Base-by-base conservation (phyloP, 2,888 invertebrate genomes). In the Nomada lathburiana region DNA sequence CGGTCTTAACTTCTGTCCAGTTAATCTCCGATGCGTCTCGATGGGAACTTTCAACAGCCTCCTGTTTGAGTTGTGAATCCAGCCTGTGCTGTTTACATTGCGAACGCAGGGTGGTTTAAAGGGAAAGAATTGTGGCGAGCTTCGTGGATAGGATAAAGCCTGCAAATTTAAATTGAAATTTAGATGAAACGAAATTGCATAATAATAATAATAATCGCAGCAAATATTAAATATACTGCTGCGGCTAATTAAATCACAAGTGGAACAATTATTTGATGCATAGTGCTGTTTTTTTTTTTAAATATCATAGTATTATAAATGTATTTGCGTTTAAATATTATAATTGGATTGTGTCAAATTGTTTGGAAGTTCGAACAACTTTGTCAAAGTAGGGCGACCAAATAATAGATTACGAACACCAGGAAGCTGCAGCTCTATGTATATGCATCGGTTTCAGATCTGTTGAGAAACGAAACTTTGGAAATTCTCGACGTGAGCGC, bases 401-500 rank as follows among this genome's bases (percentile, higher is more conserved):
- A 23, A 18, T 64, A 3, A 1, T 50, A 29, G 23, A 13, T 13
- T 50, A 50, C 10, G 63, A 47, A 50, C n/a, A 52, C 13, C 23
- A n/a, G 26, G 16, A 50, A 52, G 52, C 52, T 65, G 50, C 29
- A 50, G 36, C 1, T 36, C 36, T 36, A 36, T 7, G 7, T 55
- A 13, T 47, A 18, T 53, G 29, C 2, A 63, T 69, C 11, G 57
- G 26, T 81, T 81, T 74, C 68, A 93, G 93, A 92, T 44, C 73
- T 93, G 5, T 53, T 91, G 65, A 88, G 92, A 47, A 89, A 80
- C 70, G 64, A 83, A 29, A 83, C 52, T 23, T 70, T 93, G 63
- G 88, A 92, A 70, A 83, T 82, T 59, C 85, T 93, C 36, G 91
- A 93, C 77, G 74, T 92, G 57, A 93, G 93, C 76, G 89, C 91